phyloP scores from a whole-genome alignment of 2,888 invertebrate species.

The Macaria liturata region DNA sequence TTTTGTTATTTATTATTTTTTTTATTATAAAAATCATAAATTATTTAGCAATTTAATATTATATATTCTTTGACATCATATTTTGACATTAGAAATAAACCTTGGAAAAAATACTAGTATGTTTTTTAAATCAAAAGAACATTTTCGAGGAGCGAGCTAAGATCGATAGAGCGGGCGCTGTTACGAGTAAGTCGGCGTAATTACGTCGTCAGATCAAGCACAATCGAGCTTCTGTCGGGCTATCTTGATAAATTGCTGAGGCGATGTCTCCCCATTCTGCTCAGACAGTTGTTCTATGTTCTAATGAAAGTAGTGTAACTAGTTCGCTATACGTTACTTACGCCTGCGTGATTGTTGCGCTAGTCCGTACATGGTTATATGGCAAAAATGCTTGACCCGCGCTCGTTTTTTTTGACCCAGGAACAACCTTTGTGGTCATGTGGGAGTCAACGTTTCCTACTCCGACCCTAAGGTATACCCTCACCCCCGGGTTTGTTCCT shows the following conservation, averaged over 20 bases:
- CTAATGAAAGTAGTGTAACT: slow-evolving; percentile 48
- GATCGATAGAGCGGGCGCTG: not conserved
- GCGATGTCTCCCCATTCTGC: slow-evolving; percentile 29
- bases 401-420: too few relatives aligned
- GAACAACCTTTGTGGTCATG: too few relatives aligned
- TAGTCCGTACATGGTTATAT: not conserved
- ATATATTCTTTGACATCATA: too few relatives aligned
- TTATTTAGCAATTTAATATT: too few relatives aligned
- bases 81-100: too few relatives aligned
- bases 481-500: too few relatives aligned
- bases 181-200: not conserved
- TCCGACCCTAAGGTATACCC: too few relatives aligned
- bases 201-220: slow-evolving; percentile 11
- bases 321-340: slow-evolving; percentile 28
- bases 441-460: too few relatives aligned
- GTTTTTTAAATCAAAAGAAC: not conserved
- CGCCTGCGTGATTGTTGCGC: slow-evolving; percentile 16
- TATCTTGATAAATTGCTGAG: slow-evolving; percentile 49
- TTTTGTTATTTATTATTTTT: too few relatives aligned
- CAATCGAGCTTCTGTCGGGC: slow-evolving; percentile 31
- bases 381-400: too few relatives aligned
- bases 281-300: slow-evolving; percentile 25
- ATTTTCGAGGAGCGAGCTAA: not conserved
- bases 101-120: too few relatives aligned
- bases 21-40: too few relatives aligned